Evolutionary conservation across 2,888 invertebrate species (phyloP), one percentile per base, ranked within the genome.

Genomic region (Sialis lutaria): DNA sequence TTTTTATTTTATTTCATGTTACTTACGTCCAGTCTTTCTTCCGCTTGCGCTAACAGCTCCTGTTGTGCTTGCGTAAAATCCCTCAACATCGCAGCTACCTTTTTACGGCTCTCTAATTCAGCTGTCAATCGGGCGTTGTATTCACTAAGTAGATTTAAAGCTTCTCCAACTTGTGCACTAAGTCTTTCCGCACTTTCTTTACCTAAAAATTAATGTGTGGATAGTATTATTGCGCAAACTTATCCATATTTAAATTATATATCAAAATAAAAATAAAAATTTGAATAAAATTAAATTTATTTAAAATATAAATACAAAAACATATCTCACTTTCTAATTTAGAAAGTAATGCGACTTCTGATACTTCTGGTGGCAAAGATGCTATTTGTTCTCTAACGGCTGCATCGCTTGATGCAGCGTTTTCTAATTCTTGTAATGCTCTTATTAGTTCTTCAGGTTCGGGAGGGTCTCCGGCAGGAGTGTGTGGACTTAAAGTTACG

Each of bases 341-440:
- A 54, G 82, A 75, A 49, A 96, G 74, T 58, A 86, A 75, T 54
- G 82, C 78, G 5, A 90, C 78, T 74, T 96, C 93, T 0, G 93
- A 93, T 4, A 96, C 91, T 70, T 93, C 92, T 44, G 87, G 85
- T 0, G 96, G 96, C 46, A 96, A 71, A 49, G 87, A 89, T 0
- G 95, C 92, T 55, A 96, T 96, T 60, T 85, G 79, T 63, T 95
- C 91, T 53, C 96, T 70, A 1, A 93, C 88, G 1, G 79, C 78
- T 52, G 92, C 95, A 71, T 96, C 96, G 56, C 91, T 88, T 0
- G 95, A 95, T 2, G 96, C 93, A 49, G 92, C 89, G 58, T 89
- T 90, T 64, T 96, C 96, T 57, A 96, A 69, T 55, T 89, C 89
- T 64, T 84, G 70, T 48, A 84, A 69, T 2, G 78, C 79, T 67